Evolutionary conservation across 2,113 vertebrate species (phyloP).

Genomic region (Dunckerocampus dactyliophorus): DNA sequence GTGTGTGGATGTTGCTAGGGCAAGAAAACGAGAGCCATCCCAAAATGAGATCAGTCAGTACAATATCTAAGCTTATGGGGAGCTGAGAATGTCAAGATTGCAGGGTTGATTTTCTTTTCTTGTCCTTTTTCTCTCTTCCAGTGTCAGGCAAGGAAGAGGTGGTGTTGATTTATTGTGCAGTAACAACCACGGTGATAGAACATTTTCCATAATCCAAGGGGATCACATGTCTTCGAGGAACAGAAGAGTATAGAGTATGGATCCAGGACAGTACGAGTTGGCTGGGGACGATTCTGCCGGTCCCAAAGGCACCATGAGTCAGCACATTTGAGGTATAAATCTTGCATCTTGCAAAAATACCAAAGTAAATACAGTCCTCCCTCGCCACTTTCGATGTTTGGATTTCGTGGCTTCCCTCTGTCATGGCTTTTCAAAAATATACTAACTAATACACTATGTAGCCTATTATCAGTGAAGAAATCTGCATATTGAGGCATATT

Average conservation of each 20-base stretch:
- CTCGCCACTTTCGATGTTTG: background rate
- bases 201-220: background rate
- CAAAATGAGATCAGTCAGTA: constrained; percentile 9
- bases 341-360: background rate
- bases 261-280: background rate
- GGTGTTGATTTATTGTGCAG: background rate
- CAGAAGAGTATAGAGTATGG: background rate
- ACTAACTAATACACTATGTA: too few species aligned
- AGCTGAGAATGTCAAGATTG: constrained; percentile 8
- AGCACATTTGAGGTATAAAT: background rate
- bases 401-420: too few species aligned
- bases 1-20: constrained; percentile 4
- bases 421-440: background rate
- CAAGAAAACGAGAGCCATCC: constrained; percentile 12
- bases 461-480: too few species aligned
- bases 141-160: background rate
- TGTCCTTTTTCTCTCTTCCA: background rate
- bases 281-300: background rate
- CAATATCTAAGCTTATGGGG: background rate
- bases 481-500: too few species aligned
- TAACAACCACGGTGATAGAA: background rate
- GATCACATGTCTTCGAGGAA: constrained; percentile 3
- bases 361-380: background rate
- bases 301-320: background rate
- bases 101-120: background rate